Percentiles rank a stretch among this genome's conserved stretches.
Evolutionary conservation across 1,140 invertebrate species (phyloP).

Genomic region (Polypedilum pembai): DNA sequence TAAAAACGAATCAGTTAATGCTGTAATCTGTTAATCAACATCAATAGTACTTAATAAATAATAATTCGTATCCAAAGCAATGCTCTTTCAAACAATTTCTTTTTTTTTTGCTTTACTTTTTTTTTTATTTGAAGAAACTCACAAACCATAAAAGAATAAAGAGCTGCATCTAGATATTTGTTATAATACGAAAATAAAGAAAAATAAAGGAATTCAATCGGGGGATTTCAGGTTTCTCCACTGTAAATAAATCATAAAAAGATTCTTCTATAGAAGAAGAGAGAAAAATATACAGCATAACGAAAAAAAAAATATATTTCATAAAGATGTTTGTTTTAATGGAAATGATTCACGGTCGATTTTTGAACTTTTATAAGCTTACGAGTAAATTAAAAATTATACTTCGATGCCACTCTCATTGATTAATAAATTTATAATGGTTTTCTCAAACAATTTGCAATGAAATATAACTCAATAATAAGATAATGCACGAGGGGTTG

Average conservation of each 20-base stretch:
- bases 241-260: slow-evolving; percentile 22
- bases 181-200: slow-evolving; percentile 2
- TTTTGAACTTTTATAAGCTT: not conserved
- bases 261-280: not conserved
- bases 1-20: too few species aligned
- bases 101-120: too few species aligned
- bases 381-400: slow-evolving; percentile 10
- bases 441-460: not conserved
- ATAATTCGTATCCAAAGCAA: too few species aligned
- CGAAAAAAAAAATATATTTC: not conserved
- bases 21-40: too few species aligned
- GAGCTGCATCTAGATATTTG: slow-evolving; percentile 22
- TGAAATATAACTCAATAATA: not conserved
- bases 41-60: slow-evolving; percentile 8
- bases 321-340: slow-evolving; percentile 29
- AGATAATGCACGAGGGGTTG: not conserved
- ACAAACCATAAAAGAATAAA: not conserved
- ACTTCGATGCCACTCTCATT: too few species aligned
- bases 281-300: not conserved
- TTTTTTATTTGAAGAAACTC: too few species aligned
- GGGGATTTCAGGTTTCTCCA: slow-evolving; percentile 22
- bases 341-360: slow-evolving; percentile 14
- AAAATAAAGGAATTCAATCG: slow-evolving; percentile 14
- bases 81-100: not conserved
- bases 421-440: slow-evolving; percentile 6